Evolutionary conservation across 1,140 invertebrate species (phyloP), one percentile per base, ranked within the genome.

Genomic region (Bombus turneri): DNA sequence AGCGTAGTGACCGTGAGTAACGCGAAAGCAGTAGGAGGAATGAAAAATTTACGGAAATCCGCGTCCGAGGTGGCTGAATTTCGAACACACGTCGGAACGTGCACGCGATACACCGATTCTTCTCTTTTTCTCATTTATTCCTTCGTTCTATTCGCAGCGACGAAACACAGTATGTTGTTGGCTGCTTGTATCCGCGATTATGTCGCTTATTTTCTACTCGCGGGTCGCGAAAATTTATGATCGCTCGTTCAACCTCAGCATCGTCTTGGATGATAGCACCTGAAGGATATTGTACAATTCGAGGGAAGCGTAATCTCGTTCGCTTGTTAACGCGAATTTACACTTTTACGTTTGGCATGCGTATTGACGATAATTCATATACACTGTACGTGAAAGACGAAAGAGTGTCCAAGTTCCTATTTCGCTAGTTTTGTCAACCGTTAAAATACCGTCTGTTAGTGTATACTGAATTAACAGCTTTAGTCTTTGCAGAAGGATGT

Each of bases 31-130:
- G 59, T 37, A 43, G 43, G 39, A 68, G 74, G 34, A 53, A 80
- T 72, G 76, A 69, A 62, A 72, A 80, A 85, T 85, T 62, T 77
- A 85, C 76, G 76, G 76, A 72, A 79, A 78, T 69, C 37, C 41
- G 76, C 39, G 10, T 22, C 28, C 18, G 31, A 41, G 57, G 66
- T 66, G 43, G 43, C 66, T 75, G 47, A 68, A 71, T 68, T 84
- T 79, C 62, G 37, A 71, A 37, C 41, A 31, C 34, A n/a, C 39
- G 34, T 31, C 34, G 37, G 13, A 47, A 80, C n/a, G 22, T 31
- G n/a, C 81, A 57, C 73, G 81, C 81, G 72, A 83, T 66, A 66
- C 72, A 28, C 37, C 25, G 25, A 22, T 22, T 37, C 34, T 53
- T 41, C 37, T 37, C 39, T 28, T 22, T n/a, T 47, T 34, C 5